These are phyloP conservation scores for Trochalopteron elliotii DNA, from an alignment of 2,113 vertebrate genomes.

Conservation along the genomic window DNA sequence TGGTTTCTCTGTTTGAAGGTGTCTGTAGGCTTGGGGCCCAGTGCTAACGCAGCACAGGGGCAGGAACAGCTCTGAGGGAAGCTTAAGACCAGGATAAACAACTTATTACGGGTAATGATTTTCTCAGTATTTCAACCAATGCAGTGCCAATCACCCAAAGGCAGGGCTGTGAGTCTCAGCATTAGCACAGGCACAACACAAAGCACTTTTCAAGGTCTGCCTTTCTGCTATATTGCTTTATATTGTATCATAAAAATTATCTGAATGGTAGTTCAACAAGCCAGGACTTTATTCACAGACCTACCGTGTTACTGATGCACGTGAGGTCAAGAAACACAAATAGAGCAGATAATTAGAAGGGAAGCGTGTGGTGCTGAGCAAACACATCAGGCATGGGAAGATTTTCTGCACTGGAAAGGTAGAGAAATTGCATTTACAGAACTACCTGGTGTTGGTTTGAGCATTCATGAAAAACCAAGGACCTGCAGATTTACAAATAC, in stretches of 20 bases:
- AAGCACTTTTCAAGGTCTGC: neutral
- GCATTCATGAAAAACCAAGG: neutral
- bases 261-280: neutral
- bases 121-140: neutral
- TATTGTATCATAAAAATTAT: neutral
- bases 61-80: neutral
- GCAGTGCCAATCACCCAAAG: neutral
- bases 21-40: neutral
- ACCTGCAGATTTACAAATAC: neutral
- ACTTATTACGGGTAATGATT: neutral
- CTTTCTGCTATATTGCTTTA: neutral
- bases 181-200: neutral
- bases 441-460: neutral
- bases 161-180: neutral
- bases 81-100: slow-evolving; percentile 35
- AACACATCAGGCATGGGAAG: neutral
- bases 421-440: neutral
- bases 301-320: neutral
- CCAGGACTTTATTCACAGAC: neutral
- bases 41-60: neutral
- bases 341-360: slow-evolving; percentile 47
- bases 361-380: slow-evolving; percentile 1
- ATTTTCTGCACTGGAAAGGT: slow-evolving; percentile 12
- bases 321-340: slow-evolving; percentile 49
- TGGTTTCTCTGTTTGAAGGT: neutral